Evolutionary conservation across 92 coral and sea anemone genomes (phyloP), one percentile per base, ranked within the genome.

Genomic region (Parazoanthus darwini): DNA sequence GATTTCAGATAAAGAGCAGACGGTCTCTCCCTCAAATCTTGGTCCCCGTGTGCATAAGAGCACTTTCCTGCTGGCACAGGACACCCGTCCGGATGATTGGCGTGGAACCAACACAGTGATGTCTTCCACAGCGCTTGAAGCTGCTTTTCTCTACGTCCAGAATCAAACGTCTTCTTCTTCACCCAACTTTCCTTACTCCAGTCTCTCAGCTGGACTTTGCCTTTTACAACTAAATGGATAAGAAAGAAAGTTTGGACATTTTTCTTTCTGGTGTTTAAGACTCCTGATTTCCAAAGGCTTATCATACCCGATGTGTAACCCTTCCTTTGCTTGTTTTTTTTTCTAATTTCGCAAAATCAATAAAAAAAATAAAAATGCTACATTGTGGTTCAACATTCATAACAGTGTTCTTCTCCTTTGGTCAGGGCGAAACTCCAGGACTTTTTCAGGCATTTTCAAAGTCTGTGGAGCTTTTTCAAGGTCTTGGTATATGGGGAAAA

Each of bases 71-170:
- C 68, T 18, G 87, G 43, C 37, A 94, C 80, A 18, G 96, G 95
- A 43, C 98, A 96, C 25, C 98, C 98, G 80, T 96, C 96, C 5
- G 98, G 98, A 87, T 96, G 98, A 80, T 91, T 89, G 44, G 59
- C 26, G 85, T 92, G 81, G 81, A 96, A 96, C 98, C 98, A 96
- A 79, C 98, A 96, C 73, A 79, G 72, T 23, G 96, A 91, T 10
- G 98, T 96, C 81, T 96, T 96, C 91, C 94, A 91, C 56, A 95
- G 86, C 18, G 96, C 96, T 37, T 93, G 83, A 29, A 85, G 89
- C 54, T 94, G 90, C 38, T 86, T 79, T 82, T 86, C 86, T 70
- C 87, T 86, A 77, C 91, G 92, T 58, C 87, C 94, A 9, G 79
- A 83, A 77, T 93, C 94, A n/a, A 85, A 90, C 44, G 87, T 88